These are phyloP conservation scores for Trichosurus vulpecula DNA, from an alignment of 2,797 vertebrate species.

Conservation along the genomic window DNA sequence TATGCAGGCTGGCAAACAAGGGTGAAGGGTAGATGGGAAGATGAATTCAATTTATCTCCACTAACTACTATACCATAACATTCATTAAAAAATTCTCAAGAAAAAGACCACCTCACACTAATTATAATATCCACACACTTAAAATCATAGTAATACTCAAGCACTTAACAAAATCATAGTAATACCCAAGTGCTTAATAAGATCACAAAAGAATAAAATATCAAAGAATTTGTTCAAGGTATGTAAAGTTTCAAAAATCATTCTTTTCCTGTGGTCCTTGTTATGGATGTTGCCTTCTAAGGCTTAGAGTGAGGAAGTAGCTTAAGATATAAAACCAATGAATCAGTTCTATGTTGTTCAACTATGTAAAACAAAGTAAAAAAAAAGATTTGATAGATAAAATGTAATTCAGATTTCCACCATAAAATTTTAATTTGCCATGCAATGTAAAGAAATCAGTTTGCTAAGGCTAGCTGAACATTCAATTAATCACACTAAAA, in stretches of 20 bases:
- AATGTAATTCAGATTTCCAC: neutral
- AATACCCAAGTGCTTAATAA: neutral
- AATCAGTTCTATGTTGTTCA: neutral
- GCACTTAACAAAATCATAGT: constrained; percentile 51
- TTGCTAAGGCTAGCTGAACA: neutral
- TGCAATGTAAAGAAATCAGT: neutral
- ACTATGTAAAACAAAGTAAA: neutral
- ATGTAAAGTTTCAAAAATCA: neutral
- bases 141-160: constrained; percentile 41
- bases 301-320: neutral
- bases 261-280: neutral
- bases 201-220: constrained; percentile 22
- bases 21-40: neutral
- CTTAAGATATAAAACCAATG: neutral
- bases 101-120: constrained; percentile 55
- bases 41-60: neutral
- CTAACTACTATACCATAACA: constrained; percentile 46
- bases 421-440: neutral
- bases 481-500: neutral
- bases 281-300: neutral
- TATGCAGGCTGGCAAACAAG: constrained; percentile 52
- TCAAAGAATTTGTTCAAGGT: neutral
- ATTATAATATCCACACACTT: neutral
- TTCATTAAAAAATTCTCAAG: constrained; percentile 19
- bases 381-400: neutral